These are phyloP conservation scores for Buathra laborator DNA, from an alignment of 2,888 invertebrate genomes.

Conservation along the genomic window DNA sequence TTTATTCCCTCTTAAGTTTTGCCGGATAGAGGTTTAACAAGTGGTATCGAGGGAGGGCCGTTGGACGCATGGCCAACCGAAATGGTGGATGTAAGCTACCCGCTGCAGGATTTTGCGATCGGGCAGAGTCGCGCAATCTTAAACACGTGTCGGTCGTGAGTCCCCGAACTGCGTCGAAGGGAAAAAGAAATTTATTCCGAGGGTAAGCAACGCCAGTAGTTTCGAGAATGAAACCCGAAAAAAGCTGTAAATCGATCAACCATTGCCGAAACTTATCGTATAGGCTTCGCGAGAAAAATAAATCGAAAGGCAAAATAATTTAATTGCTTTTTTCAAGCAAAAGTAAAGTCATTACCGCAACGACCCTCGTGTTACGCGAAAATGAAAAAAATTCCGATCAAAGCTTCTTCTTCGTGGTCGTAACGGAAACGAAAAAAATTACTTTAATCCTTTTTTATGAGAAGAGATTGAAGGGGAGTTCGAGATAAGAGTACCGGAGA, in stretches of 20 bases:
- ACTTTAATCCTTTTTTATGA: constrained; percentile 17
- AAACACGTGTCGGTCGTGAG: constrained; percentile 69
- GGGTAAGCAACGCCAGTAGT: constrained; percentile 13
- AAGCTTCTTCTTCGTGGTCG: no score
- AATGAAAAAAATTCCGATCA: no score
- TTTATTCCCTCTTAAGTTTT: constrained; percentile 70
- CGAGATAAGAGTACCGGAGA: constrained; percentile 30
- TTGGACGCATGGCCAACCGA: constrained; percentile 36
- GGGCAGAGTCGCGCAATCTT: constrained; percentile 62
- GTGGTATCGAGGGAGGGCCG: constrained; percentile 69
- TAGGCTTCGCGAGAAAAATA: no score
- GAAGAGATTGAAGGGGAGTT: constrained; percentile 3
- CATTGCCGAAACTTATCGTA: no score
- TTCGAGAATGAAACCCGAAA: neutral
- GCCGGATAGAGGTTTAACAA: constrained; percentile 71
- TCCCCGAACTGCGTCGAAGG: constrained; percentile 25
- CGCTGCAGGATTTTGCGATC: constrained; percentile 13
- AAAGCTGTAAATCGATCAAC: no score
- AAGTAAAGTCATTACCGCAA: no score
- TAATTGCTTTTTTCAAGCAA: no score
- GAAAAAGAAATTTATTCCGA: constrained; percentile 32
- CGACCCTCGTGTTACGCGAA: no score
- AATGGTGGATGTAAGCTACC: constrained; percentile 55
- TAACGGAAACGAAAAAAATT: neutral
- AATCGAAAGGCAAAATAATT: no score